These are phyloP conservation scores for Anoplopoma fimbria DNA, from an alignment of 2,113 vertebrate species.

Conservation along the genomic window DNA sequence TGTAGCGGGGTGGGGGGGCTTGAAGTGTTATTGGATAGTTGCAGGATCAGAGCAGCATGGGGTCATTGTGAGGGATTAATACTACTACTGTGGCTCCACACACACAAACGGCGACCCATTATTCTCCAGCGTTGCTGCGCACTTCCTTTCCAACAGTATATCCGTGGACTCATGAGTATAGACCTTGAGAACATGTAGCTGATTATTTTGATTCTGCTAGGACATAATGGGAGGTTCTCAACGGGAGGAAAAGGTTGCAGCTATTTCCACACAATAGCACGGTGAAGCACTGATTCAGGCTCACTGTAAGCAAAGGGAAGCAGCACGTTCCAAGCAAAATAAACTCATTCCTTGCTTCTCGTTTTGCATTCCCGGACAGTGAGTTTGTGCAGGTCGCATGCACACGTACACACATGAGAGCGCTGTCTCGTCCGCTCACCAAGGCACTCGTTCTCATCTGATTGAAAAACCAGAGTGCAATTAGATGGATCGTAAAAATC, in stretches of 20 bases:
- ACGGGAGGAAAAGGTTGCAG: conserved; percentile 24
- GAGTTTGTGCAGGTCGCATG: conserved; percentile 40
- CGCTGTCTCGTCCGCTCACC: conserved; percentile 1
- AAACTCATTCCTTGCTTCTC: conserved; percentile 39
- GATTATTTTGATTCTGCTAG: conserved; percentile 40
- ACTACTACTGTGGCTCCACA: conserved; percentile 32
- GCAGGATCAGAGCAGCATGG: conserved; percentile 39
- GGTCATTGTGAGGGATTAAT: conserved; percentile 60
- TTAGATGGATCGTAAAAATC: conserved; percentile 30
- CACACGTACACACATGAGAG: conserved; percentile 5
- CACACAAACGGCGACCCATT: conserved; percentile 28
- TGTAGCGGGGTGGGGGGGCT: conserved; percentile 1
- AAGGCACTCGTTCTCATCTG: conserved; percentile 6
- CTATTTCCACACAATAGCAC: conserved; percentile 57
- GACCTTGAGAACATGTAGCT: conserved; percentile 47
- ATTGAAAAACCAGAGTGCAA: conserved; percentile 36
- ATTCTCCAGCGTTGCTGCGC: conserved; percentile 11
- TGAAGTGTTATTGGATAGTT: conserved; percentile 6
- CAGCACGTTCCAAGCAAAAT: conserved; percentile 60
- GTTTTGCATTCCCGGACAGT: conserved; percentile 27
- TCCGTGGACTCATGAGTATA: conserved; percentile 3
- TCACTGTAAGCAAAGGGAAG: conserved; percentile 26
- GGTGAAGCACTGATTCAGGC: conserved; percentile 21
- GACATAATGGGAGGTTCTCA: conserved; percentile 8
- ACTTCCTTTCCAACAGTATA: conserved; percentile 30